Evolutionary conservation across 1,140 invertebrate genomes (phyloP), one percentile per base, ranked within the genome.

Genomic region (Hycleus cichorii): DNA sequence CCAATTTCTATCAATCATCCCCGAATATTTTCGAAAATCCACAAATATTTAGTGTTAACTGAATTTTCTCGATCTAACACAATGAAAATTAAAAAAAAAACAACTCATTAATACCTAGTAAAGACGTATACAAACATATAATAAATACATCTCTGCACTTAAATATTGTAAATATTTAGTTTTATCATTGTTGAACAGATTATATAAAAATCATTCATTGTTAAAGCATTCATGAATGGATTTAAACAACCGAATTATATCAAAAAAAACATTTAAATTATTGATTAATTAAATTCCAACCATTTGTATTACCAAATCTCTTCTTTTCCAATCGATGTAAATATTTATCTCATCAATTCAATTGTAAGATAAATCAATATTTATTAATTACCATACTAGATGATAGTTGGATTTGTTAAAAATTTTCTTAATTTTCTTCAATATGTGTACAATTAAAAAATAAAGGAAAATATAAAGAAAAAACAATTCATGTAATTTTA

Each of bases 301-400:
- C 45, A 46, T 32, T 11, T 53, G 18, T 18, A 18, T 18, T 18
- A 18, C 18, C 18, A 18, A 12, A 18, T 18, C 18, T 46, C 42
- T 32, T 42, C 42, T 45, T 45, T 32, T 18, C 42, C n/a, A 24
- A 53, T 46, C 49, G 43, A 44, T 53, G 51, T 53, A 53, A 53
- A 53, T 53, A 53, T 53, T 53, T 53, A 53, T 53, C 51, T 53
- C 51, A 53, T 53, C 24, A 53, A 44, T 46, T 26, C 1, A 44
- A 45, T 53, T 46, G 46, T 42, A 53, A 46, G 45, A 53, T 46
- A 53, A 46, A 53, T 46, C 24, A 53, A 53, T 45, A 53, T 53
- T 53, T 45, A 45, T 53, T 53, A 53, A 32, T 32, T 32, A 32
- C 7, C 32, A 32, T 5, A 32, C 4, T 5, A 32, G 32, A 32